Percentiles rank a stretch among this genome's conserved stretches.
Conservation (phyloP, 2,113 vertebrate genomes). For the Chunga burmeisteri region DNA sequence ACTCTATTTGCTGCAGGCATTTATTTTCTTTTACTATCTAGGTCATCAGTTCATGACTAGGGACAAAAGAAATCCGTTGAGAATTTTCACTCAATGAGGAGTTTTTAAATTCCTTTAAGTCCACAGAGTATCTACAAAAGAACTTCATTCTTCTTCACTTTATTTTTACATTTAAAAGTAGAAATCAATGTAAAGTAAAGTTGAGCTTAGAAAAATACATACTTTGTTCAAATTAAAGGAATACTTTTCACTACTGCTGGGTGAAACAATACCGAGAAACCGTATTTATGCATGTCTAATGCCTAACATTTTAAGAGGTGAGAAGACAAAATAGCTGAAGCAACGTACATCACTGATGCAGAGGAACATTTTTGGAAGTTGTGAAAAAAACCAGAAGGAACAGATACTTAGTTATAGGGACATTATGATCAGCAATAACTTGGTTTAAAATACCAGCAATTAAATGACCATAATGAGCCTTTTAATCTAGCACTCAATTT, state of each 20-base stretch:
- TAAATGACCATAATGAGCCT: background rate
- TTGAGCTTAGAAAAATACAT: background rate
- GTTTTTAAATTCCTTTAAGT: constrained; percentile 21
- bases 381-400: background rate
- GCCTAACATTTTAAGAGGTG: background rate
- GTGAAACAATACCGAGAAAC: background rate
- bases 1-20: constrained; percentile 29
- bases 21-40: constrained; percentile 58
- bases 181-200: background rate
- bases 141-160: background rate
- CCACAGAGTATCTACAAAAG: background rate
- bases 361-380: background rate
- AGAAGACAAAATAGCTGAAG: background rate
- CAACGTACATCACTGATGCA: background rate
- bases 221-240: background rate
- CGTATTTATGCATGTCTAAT: background rate
- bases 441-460: background rate
- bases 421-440: background rate
- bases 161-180: background rate
- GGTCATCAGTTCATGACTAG: constrained; percentile 56
- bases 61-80: constrained; percentile 23
- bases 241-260: background rate
- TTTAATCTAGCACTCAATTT: background rate
- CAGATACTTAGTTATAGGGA: background rate
- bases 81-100: background rate